Base-by-base conservation (phyloP, 1,140 invertebrate species). In the Cotesia vestalis region DNA sequence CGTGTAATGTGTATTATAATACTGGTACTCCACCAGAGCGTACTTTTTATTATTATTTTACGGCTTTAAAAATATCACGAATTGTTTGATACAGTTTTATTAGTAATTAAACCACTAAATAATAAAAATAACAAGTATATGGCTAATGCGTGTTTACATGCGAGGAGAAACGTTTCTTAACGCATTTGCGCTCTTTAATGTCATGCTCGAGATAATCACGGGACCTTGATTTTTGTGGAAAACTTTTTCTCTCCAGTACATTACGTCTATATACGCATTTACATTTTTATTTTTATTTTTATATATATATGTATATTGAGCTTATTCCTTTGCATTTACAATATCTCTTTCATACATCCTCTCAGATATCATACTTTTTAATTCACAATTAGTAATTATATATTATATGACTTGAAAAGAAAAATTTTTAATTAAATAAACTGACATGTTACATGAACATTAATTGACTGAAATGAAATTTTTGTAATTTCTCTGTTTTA, bases 161-260 rank as follows among this genome's bases (percentile, higher is more conserved):
- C 51, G 52, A 72, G 53, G 70, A 64, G 70, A 72, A 72, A 72
- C 63, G 53, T 40, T 59, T 11, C 63, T 66, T 51, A 66, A 66
- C 38, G 63, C 17, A 52, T 66, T 66, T 51, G 63, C 38, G 46
- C 57, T 20, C 57, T 64, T 66, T 62, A 66, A 38, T 66, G 70
- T 72, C 17, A 72, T 53, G 70, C 70, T 72, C 53, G 63, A 59
- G 34, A 46, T 66, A 66, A 17, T 55, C 52, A 17, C 36, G 9
- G 61, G 51, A 36, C 62, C 62, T 64, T 35, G 5, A 66, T 66
- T 66, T 72, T 66, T 66, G 35, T 51, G 63, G n/a, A 66, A 66
- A 66, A 66, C 17, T 66, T 66, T 66, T 72, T 72, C 55, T 66
- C 17, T 64, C 59, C 63, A 40, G 27, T 27, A 9, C 9, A 36